Conservation (phyloP, 1,140 invertebrate species). For the Drosophila bifasciata region DNA sequence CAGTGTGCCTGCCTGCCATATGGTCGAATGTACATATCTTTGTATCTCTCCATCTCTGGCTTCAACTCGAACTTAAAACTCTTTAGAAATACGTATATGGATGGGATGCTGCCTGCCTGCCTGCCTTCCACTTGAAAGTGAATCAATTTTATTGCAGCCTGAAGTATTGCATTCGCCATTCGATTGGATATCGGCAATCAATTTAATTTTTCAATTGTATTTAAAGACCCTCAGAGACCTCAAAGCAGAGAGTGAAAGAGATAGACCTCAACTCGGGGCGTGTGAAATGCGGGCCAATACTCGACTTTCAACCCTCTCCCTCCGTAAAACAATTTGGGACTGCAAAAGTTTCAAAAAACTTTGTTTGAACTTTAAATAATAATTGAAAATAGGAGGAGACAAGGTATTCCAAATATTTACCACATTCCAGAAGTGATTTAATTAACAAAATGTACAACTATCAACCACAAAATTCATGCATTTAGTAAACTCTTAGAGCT, state of each 20-base stretch:
- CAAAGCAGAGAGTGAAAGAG: background rate
- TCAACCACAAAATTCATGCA: no score
- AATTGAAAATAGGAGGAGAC: no score
- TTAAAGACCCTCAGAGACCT: constrained; percentile 11
- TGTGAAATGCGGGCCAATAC: constrained; percentile 67
- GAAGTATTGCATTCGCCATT: constrained; percentile 52
- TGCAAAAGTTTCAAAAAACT: constrained; percentile 10
- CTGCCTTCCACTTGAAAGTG: constrained; percentile 51
- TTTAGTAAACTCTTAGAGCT: no score
- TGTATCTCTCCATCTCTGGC: constrained; percentile 27
- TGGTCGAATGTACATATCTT: constrained; percentile 55
- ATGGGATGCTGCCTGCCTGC: constrained; percentile 22
- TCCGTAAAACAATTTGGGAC: background rate
- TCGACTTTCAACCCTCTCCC: background rate
- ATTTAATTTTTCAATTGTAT: constrained; percentile 77
- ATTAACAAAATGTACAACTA: background rate
- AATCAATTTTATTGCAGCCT: constrained; percentile 72
- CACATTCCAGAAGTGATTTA: background rate
- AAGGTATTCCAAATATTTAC: no score
- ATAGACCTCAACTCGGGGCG: constrained; percentile 1
- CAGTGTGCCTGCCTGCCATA: constrained; percentile 46
- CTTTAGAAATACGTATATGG: constrained; percentile 56
- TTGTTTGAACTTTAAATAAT: no score
- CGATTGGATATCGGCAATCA: constrained; percentile 70
- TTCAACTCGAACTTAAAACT: constrained; percentile 42